phyloP scores from a whole-genome alignment of 2,888 invertebrate species.

The Cerastis leucographa region DNA sequence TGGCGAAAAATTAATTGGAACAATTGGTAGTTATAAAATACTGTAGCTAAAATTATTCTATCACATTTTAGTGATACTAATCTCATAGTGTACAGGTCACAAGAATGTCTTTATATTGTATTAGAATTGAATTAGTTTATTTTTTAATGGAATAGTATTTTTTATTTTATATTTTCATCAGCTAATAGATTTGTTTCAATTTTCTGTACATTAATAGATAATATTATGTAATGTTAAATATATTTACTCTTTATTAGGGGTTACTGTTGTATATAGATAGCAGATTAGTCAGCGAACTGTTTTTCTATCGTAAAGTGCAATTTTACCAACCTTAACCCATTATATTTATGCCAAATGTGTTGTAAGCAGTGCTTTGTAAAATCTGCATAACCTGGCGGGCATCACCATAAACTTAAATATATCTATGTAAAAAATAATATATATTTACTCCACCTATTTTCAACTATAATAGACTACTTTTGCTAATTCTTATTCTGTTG shows the following conservation, averaged over 20 bases:
- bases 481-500: conserved; percentile 49
- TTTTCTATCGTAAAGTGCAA: conserved; percentile 43
- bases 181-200: conserved; percentile 41
- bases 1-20: conserved; percentile 5
- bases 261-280: conserved; percentile 39
- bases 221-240: conserved; percentile 43
- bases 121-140: conserved; percentile 30
- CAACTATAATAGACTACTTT: conserved; percentile 25
- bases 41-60: conserved; percentile 23
- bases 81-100: conserved; percentile 47
- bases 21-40: conserved; percentile 23
- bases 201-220: conserved; percentile 32
- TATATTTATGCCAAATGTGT: conserved; percentile 32
- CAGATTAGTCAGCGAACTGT: background rate
- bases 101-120: conserved; percentile 34
- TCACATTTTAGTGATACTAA: conserved; percentile 40
- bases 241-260: conserved; percentile 50
- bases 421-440: conserved; percentile 22
- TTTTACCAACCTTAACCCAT: conserved; percentile 36
- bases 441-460: conserved; percentile 43
- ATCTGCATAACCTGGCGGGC: conserved; percentile 13
- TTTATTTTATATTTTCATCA: conserved; percentile 32
- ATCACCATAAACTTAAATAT: conserved; percentile 14
- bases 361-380: conserved; percentile 34
- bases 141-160: conserved; percentile 39